Evolutionary conservation across 2,113 vertebrate genomes (phyloP).

Genomic region (Podilymbus podiceps): DNA sequence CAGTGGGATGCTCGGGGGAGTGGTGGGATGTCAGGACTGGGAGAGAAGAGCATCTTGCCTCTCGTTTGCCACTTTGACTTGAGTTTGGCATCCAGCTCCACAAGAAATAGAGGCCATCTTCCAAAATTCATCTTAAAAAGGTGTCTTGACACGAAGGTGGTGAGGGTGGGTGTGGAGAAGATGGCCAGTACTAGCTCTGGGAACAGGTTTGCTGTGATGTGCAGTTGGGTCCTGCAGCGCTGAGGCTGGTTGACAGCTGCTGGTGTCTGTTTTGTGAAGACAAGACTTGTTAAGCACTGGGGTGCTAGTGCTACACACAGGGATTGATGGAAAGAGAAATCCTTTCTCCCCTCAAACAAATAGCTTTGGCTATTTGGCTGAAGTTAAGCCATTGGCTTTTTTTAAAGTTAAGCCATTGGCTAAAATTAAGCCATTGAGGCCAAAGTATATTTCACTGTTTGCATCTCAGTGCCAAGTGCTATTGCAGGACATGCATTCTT

Average conservation of each 20-base stretch:
- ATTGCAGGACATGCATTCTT: neutral
- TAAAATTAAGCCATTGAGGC: neutral
- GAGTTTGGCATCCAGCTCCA: neutral
- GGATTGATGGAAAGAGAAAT: neutral
- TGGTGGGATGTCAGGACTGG: neutral
- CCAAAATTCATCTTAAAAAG: neutral
- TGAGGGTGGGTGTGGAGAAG: neutral
- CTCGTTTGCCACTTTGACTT: neutral
- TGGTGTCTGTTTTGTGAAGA: neutral
- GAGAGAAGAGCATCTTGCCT: neutral
- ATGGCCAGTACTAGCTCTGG: neutral
- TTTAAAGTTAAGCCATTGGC: too few relatives aligned
- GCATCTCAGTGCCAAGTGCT: neutral
- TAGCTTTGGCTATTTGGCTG: neutral
- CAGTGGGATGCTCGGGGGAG: neutral
- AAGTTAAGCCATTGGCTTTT: too few relatives aligned
- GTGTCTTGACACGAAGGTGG: neutral
- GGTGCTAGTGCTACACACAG: neutral
- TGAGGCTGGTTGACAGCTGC: neutral
- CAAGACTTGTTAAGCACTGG: rapidly evolving
- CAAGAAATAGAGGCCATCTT: rapidly evolving
- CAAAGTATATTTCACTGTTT: neutral
- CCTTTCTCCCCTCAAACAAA: neutral
- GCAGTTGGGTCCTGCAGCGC: rapidly evolving
- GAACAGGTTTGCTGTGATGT: neutral